Conservation (phyloP, 2,113 vertebrate species). For the Ochotona curzoniae region DNA sequence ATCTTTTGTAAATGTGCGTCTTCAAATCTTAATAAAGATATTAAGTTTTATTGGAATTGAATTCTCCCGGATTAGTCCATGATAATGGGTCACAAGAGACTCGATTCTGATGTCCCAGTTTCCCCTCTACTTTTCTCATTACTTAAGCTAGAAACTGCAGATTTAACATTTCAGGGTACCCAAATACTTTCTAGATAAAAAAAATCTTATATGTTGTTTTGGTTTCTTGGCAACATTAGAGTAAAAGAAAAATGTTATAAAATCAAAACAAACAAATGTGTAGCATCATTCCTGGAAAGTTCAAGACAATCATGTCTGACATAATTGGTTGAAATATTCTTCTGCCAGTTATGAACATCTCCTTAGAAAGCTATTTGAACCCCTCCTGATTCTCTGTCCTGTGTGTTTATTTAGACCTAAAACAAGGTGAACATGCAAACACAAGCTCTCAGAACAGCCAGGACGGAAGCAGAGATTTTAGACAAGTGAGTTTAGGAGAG, state of each 20-base stretch:
- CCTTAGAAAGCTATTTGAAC: background rate
- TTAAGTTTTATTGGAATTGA: constrained; percentile 21
- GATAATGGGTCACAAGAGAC: background rate
- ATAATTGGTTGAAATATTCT: background rate
- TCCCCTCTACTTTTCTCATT: background rate
- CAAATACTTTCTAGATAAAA: constrained; percentile 3
- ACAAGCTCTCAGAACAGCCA: background rate
- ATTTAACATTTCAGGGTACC: background rate
- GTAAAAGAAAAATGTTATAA: constrained; percentile 38
- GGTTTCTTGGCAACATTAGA: background rate
- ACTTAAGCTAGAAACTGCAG: background rate
- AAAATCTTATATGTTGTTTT: constrained; percentile 46
- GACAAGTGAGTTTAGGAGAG: background rate
- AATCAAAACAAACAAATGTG: constrained; percentile 39
- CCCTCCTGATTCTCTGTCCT: background rate
- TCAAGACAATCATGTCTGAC: background rate
- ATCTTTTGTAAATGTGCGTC: background rate
- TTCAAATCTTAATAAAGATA: constrained; percentile 11
- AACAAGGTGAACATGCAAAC: constrained; percentile 21
- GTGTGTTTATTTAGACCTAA: constrained; percentile 9
- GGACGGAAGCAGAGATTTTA: background rate
- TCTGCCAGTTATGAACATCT: background rate
- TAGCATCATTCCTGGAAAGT: constrained; percentile 16
- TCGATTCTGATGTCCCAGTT: background rate
- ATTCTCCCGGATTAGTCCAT: background rate